These are phyloP conservation scores for Polyploca ridens DNA, from an alignment of 2,888 invertebrate species.

Conservation along the genomic window DNA sequence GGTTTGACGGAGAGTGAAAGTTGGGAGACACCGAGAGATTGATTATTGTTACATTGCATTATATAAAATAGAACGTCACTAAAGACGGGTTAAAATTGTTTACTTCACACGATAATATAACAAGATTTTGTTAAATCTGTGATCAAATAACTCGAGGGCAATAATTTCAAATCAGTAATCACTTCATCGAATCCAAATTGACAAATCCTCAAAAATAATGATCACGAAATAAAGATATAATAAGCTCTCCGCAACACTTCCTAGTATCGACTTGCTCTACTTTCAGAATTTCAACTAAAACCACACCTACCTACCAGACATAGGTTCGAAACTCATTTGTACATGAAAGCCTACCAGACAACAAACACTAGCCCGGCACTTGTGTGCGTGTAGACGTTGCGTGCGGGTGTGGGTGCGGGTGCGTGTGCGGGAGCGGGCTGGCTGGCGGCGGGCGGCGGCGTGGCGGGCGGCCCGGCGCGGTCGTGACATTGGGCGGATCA, in stretches of 20 bases:
- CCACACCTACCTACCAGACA: neutral
- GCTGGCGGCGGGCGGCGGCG: constrained; percentile 36
- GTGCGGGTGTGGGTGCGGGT: constrained; percentile 19
- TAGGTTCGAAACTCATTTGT: neutral
- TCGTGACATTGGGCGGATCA: constrained; percentile 83
- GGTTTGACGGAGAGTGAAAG: constrained; percentile 50
- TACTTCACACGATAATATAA: too few relatives aligned
- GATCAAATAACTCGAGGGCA: too few relatives aligned
- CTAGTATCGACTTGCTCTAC: constrained; percentile 1
- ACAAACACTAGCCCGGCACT: constrained; percentile 10
- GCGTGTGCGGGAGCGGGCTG: constrained; percentile 31
- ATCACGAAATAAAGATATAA: neutral
- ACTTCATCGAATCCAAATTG: neutral
- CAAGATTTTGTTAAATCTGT: too few relatives aligned
- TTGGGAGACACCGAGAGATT: constrained; percentile 21
- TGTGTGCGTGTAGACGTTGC: constrained; percentile 23
- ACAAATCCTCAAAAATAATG: neutral
- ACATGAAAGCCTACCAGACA: constrained; percentile 1
- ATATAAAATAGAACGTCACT: too few relatives aligned
- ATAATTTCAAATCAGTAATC: too few relatives aligned
- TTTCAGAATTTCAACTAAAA: neutral
- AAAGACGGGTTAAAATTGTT: too few relatives aligned
- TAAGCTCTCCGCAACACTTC: neutral
- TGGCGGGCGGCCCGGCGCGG: constrained; percentile 46
- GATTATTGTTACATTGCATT: neutral